phyloP scores from a whole-genome alignment of 2,888 invertebrate genomes.

The Aleiodes leptofemur region DNA sequence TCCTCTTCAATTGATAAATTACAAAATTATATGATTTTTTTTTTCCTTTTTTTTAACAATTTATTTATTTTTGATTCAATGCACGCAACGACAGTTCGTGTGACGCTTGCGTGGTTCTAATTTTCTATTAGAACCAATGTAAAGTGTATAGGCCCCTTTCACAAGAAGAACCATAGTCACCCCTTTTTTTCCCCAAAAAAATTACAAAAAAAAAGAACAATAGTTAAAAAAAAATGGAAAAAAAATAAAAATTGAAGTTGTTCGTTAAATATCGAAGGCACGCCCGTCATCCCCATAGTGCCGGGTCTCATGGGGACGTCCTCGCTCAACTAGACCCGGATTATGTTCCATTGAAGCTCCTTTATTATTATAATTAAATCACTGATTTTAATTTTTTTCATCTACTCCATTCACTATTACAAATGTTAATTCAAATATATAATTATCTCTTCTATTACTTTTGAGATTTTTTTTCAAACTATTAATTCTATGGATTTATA shows the following conservation, averaged over 20 bases:
- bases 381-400: not conserved
- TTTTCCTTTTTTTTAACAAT: not conserved
- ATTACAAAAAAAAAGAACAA: no score
- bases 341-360: constrained; percentile 24
- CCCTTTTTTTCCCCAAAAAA: not conserved
- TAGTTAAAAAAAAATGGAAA: not conserved
- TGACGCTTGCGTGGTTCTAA: constrained; percentile 22
- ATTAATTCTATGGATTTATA: not conserved
- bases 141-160: constrained; percentile 5
- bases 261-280: constrained; percentile 34
- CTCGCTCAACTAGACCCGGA: constrained; percentile 2
- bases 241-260: not conserved
- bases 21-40: not conserved
- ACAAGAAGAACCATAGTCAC: constrained; percentile 5
- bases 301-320: constrained; percentile 29
- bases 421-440: constrained; percentile 13
- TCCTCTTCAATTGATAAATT: not conserved
- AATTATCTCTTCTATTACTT: not conserved
- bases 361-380: not conserved
- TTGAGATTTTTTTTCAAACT: not conserved
- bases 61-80: constrained; percentile 5
- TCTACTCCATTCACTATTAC: not conserved
- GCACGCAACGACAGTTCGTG: constrained; percentile 5
- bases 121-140: constrained; percentile 20
- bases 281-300: constrained; percentile 29